phyloP scores from a whole-genome alignment of 1,140 invertebrate genomes.

The Anagrus nilaparvatae region DNA sequence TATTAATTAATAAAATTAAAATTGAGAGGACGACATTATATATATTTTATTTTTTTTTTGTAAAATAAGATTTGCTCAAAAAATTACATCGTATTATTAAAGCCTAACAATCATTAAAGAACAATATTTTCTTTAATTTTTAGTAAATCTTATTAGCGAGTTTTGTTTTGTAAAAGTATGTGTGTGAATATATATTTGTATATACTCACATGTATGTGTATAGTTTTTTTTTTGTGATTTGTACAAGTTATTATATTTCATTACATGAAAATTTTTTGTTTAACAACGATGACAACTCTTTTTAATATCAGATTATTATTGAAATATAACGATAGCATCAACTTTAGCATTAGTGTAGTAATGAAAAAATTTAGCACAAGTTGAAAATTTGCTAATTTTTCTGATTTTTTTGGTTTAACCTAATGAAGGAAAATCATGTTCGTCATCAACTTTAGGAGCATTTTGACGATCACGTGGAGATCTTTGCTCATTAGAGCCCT shows the following conservation, averaged over 20 bases:
- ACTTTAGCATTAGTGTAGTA: constrained; percentile 28
- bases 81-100: too few species aligned
- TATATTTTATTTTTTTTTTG: too few species aligned
- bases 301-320: constrained; percentile 20
- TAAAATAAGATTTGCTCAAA: too few species aligned
- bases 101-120: too few species aligned
- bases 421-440: constrained; percentile 87
- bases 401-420: constrained; percentile 47
- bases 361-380: constrained; percentile 20
- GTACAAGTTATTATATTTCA: constrained; percentile 9
- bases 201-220: constrained; percentile 16
- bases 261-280: constrained; percentile 9
- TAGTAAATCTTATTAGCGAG: too few species aligned
- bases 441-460: constrained; percentile 90
- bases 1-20: too few species aligned
- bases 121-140: too few species aligned
- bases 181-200: constrained; percentile 3
- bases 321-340: constrained; percentile 29
- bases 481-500: constrained; percentile 26
- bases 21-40: too few species aligned
- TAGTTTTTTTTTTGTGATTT: constrained; percentile 6
- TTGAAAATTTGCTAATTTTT: constrained; percentile 24
- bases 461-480: constrained; percentile 45
- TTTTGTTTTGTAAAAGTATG: too few species aligned
- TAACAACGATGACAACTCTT: constrained; percentile 13